Base-by-base conservation (phyloP, 2,113 vertebrate species). In the Stictonetta naevosa region DNA sequence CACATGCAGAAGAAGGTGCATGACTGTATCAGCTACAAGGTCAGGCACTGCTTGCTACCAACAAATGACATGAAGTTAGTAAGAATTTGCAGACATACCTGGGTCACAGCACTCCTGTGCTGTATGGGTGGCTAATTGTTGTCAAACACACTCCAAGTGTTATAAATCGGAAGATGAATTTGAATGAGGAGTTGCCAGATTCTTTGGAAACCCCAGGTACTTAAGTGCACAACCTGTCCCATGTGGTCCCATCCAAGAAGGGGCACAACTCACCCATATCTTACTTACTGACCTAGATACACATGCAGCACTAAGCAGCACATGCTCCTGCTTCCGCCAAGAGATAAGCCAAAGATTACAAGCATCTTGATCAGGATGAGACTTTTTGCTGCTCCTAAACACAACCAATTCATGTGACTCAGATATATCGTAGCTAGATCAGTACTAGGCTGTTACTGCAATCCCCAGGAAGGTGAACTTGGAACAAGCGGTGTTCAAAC, bases 111-210 rank as follows among this genome's bases (percentile, higher is more conserved):
- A 17, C 2, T 48, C 29, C 50, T 60, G 29, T 46, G 29, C 6
- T 1, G 6, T 4, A 34, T 2, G 8, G 55, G 23, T 50, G 15
- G 31, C 18, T 76, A 68, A 4, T 5, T 11, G 58, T 1, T 75
- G 56, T 28, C 62, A 53, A 33, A 68, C 34, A 38, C 3, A 13
- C 22, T 33, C 26, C 31, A 66, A 73, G 7, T 1, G 7, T 31
- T 52, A 40, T 1, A 42, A 60, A 83, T 8, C 0, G 0, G 2
- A 44, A 55, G n/a, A 67, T 15, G 26, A 18, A 56, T 25, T 1
- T 77, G 34, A 80, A 40, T 5, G 34, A 17, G 31, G 36, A 55
- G 46, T 74, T 78, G 7, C 8, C 3, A 2, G n/a, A 28, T 25
- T 60, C 31, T 90, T 50, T 34, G 4, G 10, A 63, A 64, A 3